Evolutionary conservation across 2,888 invertebrate genomes (phyloP).

Genomic region (Sesamia inferens): DNA sequence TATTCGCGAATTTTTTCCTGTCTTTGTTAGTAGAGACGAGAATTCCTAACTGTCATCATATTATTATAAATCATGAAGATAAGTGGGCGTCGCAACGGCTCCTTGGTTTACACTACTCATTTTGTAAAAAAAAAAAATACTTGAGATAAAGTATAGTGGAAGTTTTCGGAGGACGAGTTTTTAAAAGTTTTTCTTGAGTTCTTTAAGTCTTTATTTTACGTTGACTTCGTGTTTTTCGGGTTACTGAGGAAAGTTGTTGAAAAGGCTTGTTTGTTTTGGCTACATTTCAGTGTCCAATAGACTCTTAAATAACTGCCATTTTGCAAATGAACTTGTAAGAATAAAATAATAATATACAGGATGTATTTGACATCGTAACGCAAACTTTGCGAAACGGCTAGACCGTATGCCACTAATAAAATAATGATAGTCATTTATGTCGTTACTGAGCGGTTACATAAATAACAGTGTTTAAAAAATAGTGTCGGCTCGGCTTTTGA

Average conservation of each 20-base stretch:
- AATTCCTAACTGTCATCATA: constrained; percentile 63
- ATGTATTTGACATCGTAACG: too few species aligned
- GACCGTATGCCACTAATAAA: too few species aligned
- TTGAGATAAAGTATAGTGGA: constrained; percentile 50
- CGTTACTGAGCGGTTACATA: too few species aligned
- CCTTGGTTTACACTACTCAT: constrained; percentile 62
- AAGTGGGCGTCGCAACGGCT: constrained; percentile 58
- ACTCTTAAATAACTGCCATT: background rate
- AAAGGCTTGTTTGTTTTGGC: background rate
- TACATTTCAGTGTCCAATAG: background rate
- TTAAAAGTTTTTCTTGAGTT: constrained; percentile 28
- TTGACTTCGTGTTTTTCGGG: background rate
- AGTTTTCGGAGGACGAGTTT: constrained; percentile 27
- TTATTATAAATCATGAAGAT: constrained; percentile 65
- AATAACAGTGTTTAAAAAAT: too few species aligned
- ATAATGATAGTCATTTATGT: too few species aligned
- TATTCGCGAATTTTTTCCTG: constrained; percentile 43
- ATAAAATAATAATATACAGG: too few species aligned
- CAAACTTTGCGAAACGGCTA: too few species aligned
- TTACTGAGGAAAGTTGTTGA: constrained; percentile 1
- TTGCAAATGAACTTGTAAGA: background rate
- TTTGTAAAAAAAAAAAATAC: constrained; percentile 45
- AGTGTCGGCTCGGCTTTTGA: too few species aligned
- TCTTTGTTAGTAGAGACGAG: constrained; percentile 59
- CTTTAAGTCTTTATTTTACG: constrained; percentile 29